Base-by-base conservation (phyloP, 2,113 vertebrate species). In the Dasyornis broadbenti region DNA sequence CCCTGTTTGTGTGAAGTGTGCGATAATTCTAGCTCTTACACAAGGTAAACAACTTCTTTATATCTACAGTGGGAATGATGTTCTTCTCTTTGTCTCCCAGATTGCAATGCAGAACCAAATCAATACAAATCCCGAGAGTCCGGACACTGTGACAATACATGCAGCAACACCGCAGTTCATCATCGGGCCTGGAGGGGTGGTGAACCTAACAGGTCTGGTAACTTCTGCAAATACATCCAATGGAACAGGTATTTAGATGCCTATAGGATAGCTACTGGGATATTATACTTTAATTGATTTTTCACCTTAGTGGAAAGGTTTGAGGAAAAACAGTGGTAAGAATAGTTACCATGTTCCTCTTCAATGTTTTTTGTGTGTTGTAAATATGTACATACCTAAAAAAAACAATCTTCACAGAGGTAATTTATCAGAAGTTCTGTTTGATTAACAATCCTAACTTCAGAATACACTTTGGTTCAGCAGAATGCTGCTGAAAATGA, bases 91-190 rank as follows among this genome's bases (percentile, higher is more conserved):
- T 97, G 37, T 95, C 33, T 60, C 71, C 45, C 86, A 99, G 98
- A 98, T 98, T 96, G 98, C 98, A 78, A 99, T 99, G 98, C 98
- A 98, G 97, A 99, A 99, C 97, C 98, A 99, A 97, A 99, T 99
- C 96, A 99, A 99, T 66, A 99, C 98, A 6, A 99, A 99, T 81
- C 98, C 98, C 10, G 98, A 99, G 97, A 99, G 98, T 44, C 98
- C 98, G 0, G 98, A 99, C 96, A 98, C 98, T 66, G 98, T 99
- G 98, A 99, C 98, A 30, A 98, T 99, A 95, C 98, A 99, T 23
- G 97, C 98, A 21, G 98, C 98, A 15, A 98, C 98, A 2, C 98
- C 98, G 1, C 98, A 99, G 94, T 99, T 99, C 86, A 98, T 99
- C 97, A 99, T 99, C 10, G 98, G 98, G 63, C 98, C 98, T 75